A percentile compares a stretch with the other conserved stretches of the same genome.
Conservation (phyloP, 1,140 invertebrate genomes). For the Pemphigus obesinymphae region DNA sequence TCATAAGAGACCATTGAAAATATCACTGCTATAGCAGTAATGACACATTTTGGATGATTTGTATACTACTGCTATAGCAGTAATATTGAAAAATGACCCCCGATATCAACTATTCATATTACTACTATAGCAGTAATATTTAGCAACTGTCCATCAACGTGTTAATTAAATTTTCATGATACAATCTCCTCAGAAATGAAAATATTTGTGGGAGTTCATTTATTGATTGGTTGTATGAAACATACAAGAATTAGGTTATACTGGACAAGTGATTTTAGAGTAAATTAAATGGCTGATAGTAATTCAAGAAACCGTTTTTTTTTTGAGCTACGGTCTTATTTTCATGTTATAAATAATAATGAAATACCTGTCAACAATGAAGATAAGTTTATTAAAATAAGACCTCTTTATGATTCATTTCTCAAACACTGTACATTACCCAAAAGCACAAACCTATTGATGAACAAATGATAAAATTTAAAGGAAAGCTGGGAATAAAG, state of each 20-base stretch:
- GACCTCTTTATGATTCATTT: constrained; percentile 43
- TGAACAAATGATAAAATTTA: constrained; percentile 49
- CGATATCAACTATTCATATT: too few relatives aligned
- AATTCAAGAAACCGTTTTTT: neutral
- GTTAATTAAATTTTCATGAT: neutral
- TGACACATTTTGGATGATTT: neutral
- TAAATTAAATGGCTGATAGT: neutral
- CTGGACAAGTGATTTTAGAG: neutral
- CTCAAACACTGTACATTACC: constrained; percentile 32
- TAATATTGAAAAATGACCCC: too few relatives aligned
- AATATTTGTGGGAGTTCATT: neutral
- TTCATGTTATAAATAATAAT: neutral
- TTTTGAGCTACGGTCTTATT: neutral
- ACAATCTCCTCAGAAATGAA: neutral
- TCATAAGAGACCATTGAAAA: neutral
- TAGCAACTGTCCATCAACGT: too few relatives aligned
- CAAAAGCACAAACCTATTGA: constrained; percentile 45
- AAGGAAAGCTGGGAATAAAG: constrained; percentile 45
- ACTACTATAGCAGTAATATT: too few relatives aligned
- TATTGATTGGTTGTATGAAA: neutral
- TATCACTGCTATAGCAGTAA: neutral
- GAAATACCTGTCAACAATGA: neutral
- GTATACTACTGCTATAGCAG: neutral
- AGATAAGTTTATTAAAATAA: constrained; percentile 43
- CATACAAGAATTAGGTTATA: neutral